Percentiles rank a stretch among this genome's conserved stretches.
phyloP scores from a whole-genome alignment of 2,113 vertebrate species.

The Crotophaga sulcirostris region DNA sequence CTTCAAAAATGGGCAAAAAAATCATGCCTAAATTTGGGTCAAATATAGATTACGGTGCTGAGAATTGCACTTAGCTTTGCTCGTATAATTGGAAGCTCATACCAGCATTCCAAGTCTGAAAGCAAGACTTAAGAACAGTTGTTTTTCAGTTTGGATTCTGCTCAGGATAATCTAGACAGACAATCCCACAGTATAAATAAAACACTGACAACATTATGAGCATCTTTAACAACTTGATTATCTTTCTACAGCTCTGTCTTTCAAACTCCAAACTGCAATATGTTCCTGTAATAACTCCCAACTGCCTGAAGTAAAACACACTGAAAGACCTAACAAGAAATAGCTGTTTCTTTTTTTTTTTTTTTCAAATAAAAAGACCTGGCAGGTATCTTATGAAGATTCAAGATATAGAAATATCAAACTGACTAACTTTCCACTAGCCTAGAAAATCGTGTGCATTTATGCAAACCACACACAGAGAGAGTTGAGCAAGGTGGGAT shows the following conservation, averaged over 20 bases:
- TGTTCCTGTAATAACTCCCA: background rate
- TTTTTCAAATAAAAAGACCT: background rate
- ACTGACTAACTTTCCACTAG: background rate
- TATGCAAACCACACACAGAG: background rate
- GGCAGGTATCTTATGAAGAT: background rate
- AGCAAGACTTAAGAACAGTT: background rate
- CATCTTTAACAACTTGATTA: background rate
- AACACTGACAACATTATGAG: background rate
- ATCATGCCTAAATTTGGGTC: background rate
- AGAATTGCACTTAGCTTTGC: background rate
- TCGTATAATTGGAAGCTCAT: background rate
- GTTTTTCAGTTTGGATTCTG: background rate
- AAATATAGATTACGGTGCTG: background rate
- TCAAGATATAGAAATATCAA: background rate
- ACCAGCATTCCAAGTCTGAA: background rate
- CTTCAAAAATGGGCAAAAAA: background rate
- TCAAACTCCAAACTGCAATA: background rate
- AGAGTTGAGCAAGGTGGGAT: background rate
- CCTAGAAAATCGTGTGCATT: background rate
- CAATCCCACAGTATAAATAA: background rate
- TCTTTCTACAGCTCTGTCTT: background rate
- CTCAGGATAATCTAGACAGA: background rate
- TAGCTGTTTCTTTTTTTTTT: accelerated
- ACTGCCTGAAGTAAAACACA: background rate
- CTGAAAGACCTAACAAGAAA: background rate